These are phyloP conservation scores for Nephrotoma guestfalica DNA, from an alignment of 2,888 invertebrate species.

Conservation along the genomic window DNA sequence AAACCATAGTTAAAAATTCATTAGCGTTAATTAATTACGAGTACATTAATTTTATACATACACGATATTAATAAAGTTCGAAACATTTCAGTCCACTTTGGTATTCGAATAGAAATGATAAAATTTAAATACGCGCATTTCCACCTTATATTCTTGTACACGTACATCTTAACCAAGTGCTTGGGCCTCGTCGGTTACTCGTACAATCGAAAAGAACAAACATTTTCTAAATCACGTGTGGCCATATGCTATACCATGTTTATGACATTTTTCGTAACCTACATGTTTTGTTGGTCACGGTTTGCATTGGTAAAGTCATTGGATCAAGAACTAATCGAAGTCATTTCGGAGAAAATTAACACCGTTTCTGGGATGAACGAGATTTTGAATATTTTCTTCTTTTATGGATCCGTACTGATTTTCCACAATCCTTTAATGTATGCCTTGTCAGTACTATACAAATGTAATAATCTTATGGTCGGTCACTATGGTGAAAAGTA, in stretches of 20 bases:
- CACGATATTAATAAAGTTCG: not conserved
- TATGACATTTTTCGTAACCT: not conserved
- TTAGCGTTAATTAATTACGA: not conserved
- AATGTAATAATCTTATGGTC: not conserved
- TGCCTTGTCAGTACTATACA: not conserved
- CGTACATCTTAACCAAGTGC: not conserved
- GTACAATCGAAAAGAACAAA: not conserved
- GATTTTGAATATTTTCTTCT: not conserved
- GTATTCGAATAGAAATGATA: not conserved
- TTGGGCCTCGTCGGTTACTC: not conserved
- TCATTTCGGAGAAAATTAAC: not conserved
- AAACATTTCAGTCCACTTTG: not conserved
- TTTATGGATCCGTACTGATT: not conserved
- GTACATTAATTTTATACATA: not conserved
- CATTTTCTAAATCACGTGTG: not conserved
- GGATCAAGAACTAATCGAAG: not conserved
- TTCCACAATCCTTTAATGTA: not conserved
- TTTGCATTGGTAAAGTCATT: not conserved
- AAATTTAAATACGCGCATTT: not conserved
- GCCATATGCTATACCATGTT: not conserved
- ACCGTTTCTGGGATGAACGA: not conserved
- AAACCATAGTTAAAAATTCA: not conserved
- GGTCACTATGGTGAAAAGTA: not conserved
- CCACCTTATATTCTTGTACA: not conserved
- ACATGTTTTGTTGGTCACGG: not conserved